Base-by-base conservation (phyloP, 1,140 invertebrate species). In the Agraylea sexmaculata region DNA sequence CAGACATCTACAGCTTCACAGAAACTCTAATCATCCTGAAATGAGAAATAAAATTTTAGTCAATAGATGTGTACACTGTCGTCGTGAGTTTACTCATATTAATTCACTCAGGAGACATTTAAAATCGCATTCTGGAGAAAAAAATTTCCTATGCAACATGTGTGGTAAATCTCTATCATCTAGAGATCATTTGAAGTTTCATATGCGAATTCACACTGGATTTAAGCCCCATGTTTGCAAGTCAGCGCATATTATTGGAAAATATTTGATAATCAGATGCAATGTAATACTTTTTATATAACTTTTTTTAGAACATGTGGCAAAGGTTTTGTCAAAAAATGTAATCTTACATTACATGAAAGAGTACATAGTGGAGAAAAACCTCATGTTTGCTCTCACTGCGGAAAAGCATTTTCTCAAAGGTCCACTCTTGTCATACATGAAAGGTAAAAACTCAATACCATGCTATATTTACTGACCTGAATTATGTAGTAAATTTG, bases 121-220 rank as follows among this genome's bases (percentile, higher is more conserved):
- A 45, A 66, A 72, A 44, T 66, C 61, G 8, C 77, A 80, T 56
- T 68, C 70, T 19, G 76, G 75, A 1, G 73, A 70, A 23, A 68
- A 71, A 40, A 64, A 72, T 21, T 72, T 71, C 53, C 58, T 75
- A 0, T 82, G 79, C 58, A 74, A 78, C 49, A 74, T 83, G 20
- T 87, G 86, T 58, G 76, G 76, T 11, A 88, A 91, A 63, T 74
- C 79, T 37, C 74, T 92, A 27, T 74, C 75, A 15, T 75, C 69
- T 27, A 69, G 72, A 3, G 77, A 80, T 37, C 77, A 80, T 42
- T 60, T 83, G 33, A 81, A 78, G 54, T 77, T 79, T 51, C 79
- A 83, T 49, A 56, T 74, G 18, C 59, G 78, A 15, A 80, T 80
- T 16, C 79, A 83, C 51, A 79, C 76, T 0, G 79, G 78, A 0